Evolutionary conservation across 1,140 invertebrate species (phyloP).

Genomic region (Diplogasteroides magnus): DNA sequence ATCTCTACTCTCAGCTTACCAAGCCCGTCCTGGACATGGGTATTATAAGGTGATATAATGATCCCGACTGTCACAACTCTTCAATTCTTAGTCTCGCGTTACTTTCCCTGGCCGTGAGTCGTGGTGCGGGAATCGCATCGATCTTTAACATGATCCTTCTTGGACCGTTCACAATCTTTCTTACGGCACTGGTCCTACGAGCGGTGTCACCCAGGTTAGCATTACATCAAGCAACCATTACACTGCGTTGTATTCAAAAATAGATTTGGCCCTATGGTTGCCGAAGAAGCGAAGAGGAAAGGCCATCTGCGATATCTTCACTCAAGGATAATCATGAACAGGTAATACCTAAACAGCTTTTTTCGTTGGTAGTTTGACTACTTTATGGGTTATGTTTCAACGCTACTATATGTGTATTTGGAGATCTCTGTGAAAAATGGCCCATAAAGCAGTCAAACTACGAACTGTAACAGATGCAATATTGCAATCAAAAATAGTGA

Average conservation of each 20-base stretch:
- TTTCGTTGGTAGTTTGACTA: too few relatives aligned
- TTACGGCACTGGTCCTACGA: constrained; percentile 69
- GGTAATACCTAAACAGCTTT: too few relatives aligned
- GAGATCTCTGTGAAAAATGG: too few relatives aligned
- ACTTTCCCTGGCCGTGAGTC: constrained; percentile 35
- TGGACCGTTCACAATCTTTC: constrained; percentile 53
- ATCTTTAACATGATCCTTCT: constrained; percentile 54
- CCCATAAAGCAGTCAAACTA: too few relatives aligned
- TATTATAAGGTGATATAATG: constrained; percentile 72
- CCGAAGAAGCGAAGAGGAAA: constrained; percentile 85
- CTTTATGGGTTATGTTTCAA: too few relatives aligned
- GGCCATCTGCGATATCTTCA: constrained; percentile 87
- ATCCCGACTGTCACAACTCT: too few relatives aligned
- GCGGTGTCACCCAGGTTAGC: constrained; percentile 57
- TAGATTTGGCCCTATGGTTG: constrained; percentile 85
- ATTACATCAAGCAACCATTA: not conserved
- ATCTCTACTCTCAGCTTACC: constrained; percentile 90
- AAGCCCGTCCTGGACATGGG: constrained; percentile 82
- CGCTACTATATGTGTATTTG: too few relatives aligned
- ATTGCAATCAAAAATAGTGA: too few relatives aligned
- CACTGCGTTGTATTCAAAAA: too few relatives aligned
- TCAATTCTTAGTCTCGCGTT: constrained; percentile 33
- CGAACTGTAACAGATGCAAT: too few relatives aligned
- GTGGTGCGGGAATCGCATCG: constrained; percentile 42
- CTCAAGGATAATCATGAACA: constrained; percentile 86